Conservation (phyloP, 2,113 vertebrate genomes). For the Hippocampus comes region DNA sequence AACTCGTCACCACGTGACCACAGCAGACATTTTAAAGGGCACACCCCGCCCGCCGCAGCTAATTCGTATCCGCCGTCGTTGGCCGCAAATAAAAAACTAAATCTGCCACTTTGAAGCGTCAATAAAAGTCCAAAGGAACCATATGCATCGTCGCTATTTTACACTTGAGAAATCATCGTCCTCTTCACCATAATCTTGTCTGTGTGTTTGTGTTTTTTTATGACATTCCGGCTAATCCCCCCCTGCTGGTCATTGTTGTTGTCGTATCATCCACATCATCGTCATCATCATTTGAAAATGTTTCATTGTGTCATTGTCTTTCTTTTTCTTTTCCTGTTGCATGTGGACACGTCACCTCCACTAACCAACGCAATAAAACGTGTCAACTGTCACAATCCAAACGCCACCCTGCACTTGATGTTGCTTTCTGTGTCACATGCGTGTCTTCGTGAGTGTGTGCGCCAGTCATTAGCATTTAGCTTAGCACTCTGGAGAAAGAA, state of each 20-base stretch:
- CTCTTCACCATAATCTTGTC: not conserved
- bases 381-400: not conserved
- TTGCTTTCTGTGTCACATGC: conserved; percentile 7
- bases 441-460: not conserved
- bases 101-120: too few relatives aligned
- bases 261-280: not conserved
- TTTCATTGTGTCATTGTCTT: not conserved
- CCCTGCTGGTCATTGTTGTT: not conserved
- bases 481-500: too few relatives aligned
- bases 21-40: not conserved
- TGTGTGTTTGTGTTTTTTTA: not conserved
- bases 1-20: conserved; percentile 47
- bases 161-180: not conserved
- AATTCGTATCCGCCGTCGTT: too few relatives aligned
- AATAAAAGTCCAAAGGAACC: too few relatives aligned
- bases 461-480: not conserved
- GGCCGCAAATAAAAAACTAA: too few relatives aligned
- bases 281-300: not conserved
- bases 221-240: not conserved
- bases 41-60: too few relatives aligned
- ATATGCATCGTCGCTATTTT: too few relatives aligned
- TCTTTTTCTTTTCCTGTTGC: not conserved
- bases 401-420: not conserved
- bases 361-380: not conserved
- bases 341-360: not conserved